phyloP scores from a whole-genome alignment of 1,140 invertebrate genomes.

The Hycleus phaleratus region DNA sequence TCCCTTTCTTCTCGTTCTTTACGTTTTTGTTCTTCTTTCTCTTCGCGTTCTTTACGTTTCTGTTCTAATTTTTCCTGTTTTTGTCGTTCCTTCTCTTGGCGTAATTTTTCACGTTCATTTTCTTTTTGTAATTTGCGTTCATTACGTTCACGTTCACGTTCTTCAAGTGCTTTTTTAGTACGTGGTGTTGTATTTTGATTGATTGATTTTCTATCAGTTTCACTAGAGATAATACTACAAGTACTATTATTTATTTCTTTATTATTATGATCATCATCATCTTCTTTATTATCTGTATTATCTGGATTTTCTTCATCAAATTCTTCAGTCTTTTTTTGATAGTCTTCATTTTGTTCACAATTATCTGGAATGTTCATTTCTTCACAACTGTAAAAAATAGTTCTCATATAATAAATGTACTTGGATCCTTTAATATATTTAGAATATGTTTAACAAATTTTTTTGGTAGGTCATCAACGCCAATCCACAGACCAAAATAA shows the following conservation, averaged over 20 bases:
- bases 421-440: background rate
- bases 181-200: too few species aligned
- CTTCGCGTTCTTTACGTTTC: constrained; percentile 49
- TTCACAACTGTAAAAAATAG: constrained; percentile 35
- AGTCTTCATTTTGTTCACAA: background rate
- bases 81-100: constrained; percentile 46
- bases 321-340: background rate
- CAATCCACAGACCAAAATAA: constrained; percentile 38
- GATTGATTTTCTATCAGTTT: too few species aligned
- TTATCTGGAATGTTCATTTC: constrained; percentile 6
- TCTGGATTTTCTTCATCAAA: background rate
- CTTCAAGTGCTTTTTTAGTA: too few species aligned
- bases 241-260: background rate
- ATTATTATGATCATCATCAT: background rate
- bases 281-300: too few species aligned
- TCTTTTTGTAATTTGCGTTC: too few species aligned
- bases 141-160: too few species aligned
- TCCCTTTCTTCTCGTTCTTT: constrained; percentile 48
- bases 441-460: background rate
- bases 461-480: constrained; percentile 29
- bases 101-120: constrained; percentile 33
- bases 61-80: constrained; percentile 44
- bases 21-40: constrained; percentile 44
- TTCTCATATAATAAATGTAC: constrained; percentile 8
- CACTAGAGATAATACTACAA: background rate